Base-by-base conservation (phyloP, 1,140 invertebrate genomes). In the Ladona fulva region DNA sequence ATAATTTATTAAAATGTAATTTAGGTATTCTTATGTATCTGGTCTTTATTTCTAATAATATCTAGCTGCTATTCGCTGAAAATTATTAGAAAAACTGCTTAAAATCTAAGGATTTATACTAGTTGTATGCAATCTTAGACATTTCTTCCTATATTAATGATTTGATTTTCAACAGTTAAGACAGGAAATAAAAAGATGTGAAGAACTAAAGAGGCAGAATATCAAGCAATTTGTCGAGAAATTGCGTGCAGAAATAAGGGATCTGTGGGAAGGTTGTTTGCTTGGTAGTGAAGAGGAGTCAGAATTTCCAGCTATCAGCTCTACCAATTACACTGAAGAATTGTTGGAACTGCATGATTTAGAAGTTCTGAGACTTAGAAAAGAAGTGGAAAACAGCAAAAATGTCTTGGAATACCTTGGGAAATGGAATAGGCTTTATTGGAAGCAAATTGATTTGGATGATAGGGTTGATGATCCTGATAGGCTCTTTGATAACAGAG, bases 401-500 rank as follows among this genome's bases (percentile, higher is more conserved):
- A 79, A 87, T 78, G 89, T 92, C 24, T 91, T 90, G 80, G 87
- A 91, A 25, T 80, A 92, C n/a, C 84, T 93, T 12, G 82, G 87
- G 5, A 88, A 90, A 74, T 88, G 90, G 24, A 86, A 89, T 73
- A 85, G 89, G 25, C 82, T 93, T 0, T 93, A 91, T 89, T 83
- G 87, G 10, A 89, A 92, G 81, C 90, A 92, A 87, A 87, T 88
- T 25, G 89, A 93, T 25, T 82, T 95, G 11, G 90, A 93, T 79
- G 87, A 88, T 76, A 90, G 91, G 80, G 90, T 91, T 0, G 89
- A 89, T 25, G 92, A 94, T 82, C 92, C 93, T 0, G 91, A 92
- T 79, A 88, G 95, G 1, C 77, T 82, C 0, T 95, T 92, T 82
- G 91, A 94, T 78, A 95, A 96, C 85, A 88, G 95, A 74, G 94